A percentile compares a stretch with the other conserved stretches of the same genome.
These are phyloP conservation scores for Lasioglossum malachurum DNA, from an alignment of 2,888 invertebrate species.

Conservation along the genomic window DNA sequence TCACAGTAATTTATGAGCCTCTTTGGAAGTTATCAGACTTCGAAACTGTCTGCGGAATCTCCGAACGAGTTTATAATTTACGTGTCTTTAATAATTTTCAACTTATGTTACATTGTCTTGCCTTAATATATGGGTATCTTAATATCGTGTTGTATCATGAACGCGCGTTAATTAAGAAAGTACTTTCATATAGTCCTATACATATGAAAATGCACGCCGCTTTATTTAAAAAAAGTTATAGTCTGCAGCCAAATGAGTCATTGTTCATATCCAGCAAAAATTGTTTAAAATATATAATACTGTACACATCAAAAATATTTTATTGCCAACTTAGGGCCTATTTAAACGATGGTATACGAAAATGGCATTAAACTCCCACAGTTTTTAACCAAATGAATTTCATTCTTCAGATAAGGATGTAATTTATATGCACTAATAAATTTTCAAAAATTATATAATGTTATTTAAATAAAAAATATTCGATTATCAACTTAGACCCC, in stretches of 20 bases:
- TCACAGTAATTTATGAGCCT: neutral
- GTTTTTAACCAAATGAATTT: too few relatives aligned
- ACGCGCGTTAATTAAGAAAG: too few relatives aligned
- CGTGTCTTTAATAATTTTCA: neutral
- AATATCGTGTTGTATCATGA: neutral
- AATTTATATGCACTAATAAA: neutral
- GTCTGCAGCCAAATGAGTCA: neutral
- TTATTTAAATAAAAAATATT: neutral
- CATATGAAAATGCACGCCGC: neutral
- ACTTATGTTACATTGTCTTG: neutral
- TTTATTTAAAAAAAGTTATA: neutral
- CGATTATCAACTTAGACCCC: neutral
- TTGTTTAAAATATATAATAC: too few relatives aligned
- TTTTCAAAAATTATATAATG: neutral
- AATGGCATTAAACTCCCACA: too few relatives aligned
- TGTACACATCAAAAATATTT: too few relatives aligned
- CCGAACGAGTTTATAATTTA: slow-evolving; percentile 2
- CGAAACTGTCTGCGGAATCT: neutral
- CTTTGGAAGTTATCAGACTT: slow-evolving; percentile 9
- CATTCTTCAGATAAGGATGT: neutral
- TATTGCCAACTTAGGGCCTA: neutral
- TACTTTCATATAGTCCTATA: neutral
- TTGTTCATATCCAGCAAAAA: neutral
- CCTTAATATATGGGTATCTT: too few relatives aligned
- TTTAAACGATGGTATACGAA: neutral